Conservation (phyloP, 1,140 invertebrate species). For the Micrasema longulum region DNA sequence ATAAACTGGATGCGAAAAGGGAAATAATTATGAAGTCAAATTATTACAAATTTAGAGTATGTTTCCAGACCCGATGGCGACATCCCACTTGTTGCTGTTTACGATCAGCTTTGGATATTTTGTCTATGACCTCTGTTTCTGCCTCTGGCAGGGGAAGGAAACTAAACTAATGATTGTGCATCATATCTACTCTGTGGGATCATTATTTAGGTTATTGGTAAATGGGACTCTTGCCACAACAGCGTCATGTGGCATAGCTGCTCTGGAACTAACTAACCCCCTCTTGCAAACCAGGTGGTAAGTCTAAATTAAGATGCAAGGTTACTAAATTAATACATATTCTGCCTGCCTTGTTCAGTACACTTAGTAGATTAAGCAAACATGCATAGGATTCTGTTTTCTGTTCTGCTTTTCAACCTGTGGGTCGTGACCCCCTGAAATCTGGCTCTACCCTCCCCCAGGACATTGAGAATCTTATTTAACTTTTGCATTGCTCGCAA, state of each 20-base stretch:
- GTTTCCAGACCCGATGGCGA: constrained; percentile 52
- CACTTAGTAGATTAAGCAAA: no score
- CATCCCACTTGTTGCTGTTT: constrained; percentile 54
- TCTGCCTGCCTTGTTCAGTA: no score
- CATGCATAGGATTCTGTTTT: no score
- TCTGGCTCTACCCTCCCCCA: no score
- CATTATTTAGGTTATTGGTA: constrained; percentile 57
- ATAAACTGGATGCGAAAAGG: not conserved
- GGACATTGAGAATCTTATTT: no score
- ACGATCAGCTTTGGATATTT: constrained; percentile 62
- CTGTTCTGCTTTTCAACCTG: no score
- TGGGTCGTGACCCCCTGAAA: no score
- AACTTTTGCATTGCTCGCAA: no score
- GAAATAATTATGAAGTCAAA: no score
- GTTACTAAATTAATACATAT: no score
- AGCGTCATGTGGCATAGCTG: constrained; percentile 59
- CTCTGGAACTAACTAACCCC: constrained; percentile 64
- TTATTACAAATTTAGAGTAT: not conserved
- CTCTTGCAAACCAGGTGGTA: constrained; percentile 62
- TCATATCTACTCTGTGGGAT: constrained; percentile 60
- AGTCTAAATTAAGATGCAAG: constrained; percentile 36
- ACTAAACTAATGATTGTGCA: constrained; percentile 62
- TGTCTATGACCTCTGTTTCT: constrained; percentile 62
- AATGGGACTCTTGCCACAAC: constrained; percentile 58
- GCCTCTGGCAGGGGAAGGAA: constrained; percentile 58